phyloP scores from a whole-genome alignment of 2,113 vertebrate genomes.

The Ceyx margarethae region DNA sequence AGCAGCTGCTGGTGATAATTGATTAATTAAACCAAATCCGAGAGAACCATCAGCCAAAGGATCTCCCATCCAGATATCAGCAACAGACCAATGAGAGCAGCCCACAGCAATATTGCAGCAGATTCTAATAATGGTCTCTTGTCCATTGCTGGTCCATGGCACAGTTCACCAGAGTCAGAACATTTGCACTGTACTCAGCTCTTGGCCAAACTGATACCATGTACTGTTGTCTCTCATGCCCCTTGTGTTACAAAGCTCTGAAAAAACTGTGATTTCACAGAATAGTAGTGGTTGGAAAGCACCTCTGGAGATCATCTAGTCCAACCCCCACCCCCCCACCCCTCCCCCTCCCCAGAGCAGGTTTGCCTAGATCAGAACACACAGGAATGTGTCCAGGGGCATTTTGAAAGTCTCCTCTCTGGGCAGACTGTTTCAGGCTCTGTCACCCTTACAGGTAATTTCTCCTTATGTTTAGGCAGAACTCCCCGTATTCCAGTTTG shows the following conservation, averaged over 20 bases:
- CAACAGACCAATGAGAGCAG: background rate
- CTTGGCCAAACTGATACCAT: background rate
- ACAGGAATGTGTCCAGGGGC: background rate
- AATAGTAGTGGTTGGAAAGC: background rate
- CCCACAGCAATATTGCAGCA: rapidly evolving
- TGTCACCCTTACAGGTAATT: background rate
- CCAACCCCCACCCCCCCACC: background rate
- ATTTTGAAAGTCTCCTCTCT: background rate
- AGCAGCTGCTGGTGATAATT: no score
- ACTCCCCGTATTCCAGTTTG: background rate
- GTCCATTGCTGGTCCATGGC: background rate
- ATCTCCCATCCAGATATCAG: background rate
- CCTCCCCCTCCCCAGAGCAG: background rate
- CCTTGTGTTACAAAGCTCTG: background rate
- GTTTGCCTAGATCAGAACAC: background rate
- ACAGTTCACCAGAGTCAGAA: background rate
- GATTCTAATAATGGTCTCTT: rapidly evolving
- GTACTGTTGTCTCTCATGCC: background rate
- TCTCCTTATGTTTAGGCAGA: background rate
- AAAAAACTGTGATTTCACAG: background rate
- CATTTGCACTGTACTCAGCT: rapidly evolving
- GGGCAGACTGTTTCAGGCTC: background rate
- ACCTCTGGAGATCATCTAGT: background rate
- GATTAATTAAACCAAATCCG: no score
- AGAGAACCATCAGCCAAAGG: rapidly evolving